phyloP scores from a whole-genome alignment of 2,888 invertebrate species.

The Lithosia quadra region DNA sequence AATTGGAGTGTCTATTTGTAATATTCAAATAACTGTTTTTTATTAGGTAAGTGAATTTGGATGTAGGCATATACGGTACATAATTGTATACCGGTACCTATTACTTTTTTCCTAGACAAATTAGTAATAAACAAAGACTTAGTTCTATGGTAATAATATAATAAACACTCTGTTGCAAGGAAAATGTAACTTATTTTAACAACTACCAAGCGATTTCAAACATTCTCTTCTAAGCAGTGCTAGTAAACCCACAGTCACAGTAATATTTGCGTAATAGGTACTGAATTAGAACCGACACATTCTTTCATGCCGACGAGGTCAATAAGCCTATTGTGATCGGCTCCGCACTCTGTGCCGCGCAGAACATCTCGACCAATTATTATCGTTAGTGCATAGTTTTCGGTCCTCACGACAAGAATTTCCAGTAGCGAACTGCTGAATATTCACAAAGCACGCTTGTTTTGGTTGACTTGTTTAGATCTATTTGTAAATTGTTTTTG shows the following conservation, averaged over 20 bases:
- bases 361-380: conserved; percentile 43
- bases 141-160: too few species aligned
- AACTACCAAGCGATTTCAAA: neutral
- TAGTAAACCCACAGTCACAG: neutral
- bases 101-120: too few species aligned
- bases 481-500: conserved; percentile 18
- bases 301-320: conserved; percentile 15
- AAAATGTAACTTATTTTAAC: neutral
- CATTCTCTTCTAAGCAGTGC: neutral
- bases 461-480: conserved; percentile 44
- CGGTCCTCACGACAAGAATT: conserved; percentile 23
- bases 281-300: conserved; percentile 18
- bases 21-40: too few species aligned
- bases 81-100: too few species aligned
- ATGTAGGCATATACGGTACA: too few species aligned
- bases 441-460: conserved; percentile 47
- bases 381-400: conserved; percentile 48
- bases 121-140: too few species aligned
- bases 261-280: neutral
- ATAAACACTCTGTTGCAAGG: too few species aligned
- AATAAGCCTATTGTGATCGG: conserved; percentile 31
- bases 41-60: too few species aligned
- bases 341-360: conserved; percentile 17
- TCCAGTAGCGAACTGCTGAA: conserved; percentile 23
- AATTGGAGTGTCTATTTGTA: too few species aligned